Evolutionary conservation across 1,140 invertebrate genomes (phyloP).

Genomic region (Tenebrio molitor): DNA sequence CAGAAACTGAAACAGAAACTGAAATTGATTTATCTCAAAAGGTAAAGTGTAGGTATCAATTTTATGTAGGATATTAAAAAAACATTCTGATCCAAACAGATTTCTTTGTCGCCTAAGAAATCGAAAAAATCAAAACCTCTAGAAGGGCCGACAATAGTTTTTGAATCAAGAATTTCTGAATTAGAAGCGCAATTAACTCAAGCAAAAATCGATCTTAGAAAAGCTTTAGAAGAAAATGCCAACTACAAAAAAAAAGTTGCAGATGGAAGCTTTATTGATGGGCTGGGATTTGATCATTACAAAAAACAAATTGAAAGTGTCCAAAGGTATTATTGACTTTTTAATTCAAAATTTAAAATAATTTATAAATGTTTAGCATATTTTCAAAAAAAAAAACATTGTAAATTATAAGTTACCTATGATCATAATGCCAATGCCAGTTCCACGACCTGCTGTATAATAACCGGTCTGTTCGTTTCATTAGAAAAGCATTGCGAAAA

Average conservation of each 20-base stretch:
- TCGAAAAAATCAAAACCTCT: constrained; percentile 66
- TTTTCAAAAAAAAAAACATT: neutral
- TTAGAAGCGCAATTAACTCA: constrained; percentile 85
- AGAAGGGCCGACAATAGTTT: constrained; percentile 79
- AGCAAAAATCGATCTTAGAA: constrained; percentile 79
- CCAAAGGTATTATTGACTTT: constrained; percentile 69
- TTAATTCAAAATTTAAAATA: constrained; percentile 29
- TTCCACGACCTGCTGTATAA: no score
- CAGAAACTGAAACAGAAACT: constrained; percentile 66
- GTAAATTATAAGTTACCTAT: no score
- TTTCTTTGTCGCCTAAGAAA: constrained; percentile 58
- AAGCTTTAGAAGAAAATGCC: constrained; percentile 77
- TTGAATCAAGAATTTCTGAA: constrained; percentile 86
- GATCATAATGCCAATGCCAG: no score
- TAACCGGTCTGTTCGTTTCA: no score
- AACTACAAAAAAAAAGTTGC: constrained; percentile 73
- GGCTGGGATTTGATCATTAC: constrained; percentile 69
- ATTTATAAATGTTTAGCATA: neutral
- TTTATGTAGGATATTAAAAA: neutral
- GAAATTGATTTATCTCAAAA: constrained; percentile 58
- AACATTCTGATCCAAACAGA: neutral
- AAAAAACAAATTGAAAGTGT: constrained; percentile 77
- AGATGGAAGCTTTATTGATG: constrained; percentile 69
- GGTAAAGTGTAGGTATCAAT: neutral
- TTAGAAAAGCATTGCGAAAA: no score